A percentile compares a stretch with the other conserved stretches of the same genome.
Conservation (phyloP, 2,113 vertebrate species). For the Copsychus sechellarum region DNA sequence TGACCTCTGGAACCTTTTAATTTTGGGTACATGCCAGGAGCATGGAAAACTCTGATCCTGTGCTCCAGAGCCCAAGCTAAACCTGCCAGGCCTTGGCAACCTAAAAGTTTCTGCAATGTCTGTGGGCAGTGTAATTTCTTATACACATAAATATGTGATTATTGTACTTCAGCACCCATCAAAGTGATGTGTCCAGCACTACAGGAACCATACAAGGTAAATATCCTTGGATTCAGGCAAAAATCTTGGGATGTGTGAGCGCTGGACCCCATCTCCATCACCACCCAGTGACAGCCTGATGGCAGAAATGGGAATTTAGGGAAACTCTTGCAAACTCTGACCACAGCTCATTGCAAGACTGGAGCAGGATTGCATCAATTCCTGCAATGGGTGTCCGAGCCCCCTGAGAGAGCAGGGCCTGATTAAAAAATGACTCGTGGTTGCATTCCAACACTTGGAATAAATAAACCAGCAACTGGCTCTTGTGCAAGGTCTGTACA, state of each 20-base stretch:
- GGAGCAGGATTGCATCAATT: conserved; percentile 18
- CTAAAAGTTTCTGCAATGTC: neutral
- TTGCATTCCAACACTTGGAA: conserved; percentile 10
- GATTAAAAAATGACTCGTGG: conserved; percentile 31
- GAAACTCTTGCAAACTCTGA: neutral
- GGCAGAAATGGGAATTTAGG: neutral
- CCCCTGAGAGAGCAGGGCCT: neutral
- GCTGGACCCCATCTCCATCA: neutral
- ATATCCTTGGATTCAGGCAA: neutral
- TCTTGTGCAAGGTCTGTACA: conserved; percentile 36
- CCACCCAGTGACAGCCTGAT: neutral
- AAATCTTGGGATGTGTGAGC: neutral
- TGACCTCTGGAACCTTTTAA: neutral
- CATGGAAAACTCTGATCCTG: neutral
- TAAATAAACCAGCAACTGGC: conserved; percentile 22
- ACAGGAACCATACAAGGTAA: neutral
- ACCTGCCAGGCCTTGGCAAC: neutral
- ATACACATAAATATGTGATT: neutral
- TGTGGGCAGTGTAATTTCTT: neutral
- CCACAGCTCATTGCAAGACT: conserved; percentile 33
- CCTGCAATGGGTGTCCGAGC: conserved; percentile 30
- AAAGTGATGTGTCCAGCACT: neutral
- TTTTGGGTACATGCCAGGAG: neutral
- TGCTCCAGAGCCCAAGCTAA: neutral
- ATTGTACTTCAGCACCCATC: neutral